Base-by-base conservation (phyloP, 2,888 invertebrate species). In the Cosmia trapezina region DNA sequence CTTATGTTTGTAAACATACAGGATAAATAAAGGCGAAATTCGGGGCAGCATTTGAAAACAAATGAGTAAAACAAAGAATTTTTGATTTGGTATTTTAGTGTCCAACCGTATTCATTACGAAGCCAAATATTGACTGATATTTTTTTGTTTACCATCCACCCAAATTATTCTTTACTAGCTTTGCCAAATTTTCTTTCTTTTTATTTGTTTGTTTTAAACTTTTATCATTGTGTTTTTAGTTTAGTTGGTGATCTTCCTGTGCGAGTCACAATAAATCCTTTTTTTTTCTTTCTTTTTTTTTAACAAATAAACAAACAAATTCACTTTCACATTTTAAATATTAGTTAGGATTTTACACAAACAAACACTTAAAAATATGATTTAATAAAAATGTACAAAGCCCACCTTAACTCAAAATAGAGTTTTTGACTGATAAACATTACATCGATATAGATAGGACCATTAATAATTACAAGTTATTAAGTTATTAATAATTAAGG, bases 11-110 rank as follows among this genome's bases (percentile, higher is more conserved):
- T 41, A 22, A 56, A 12, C 47, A 33, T n/a, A 22, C 47, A 14
- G 22, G 28, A 51, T 49, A 75, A 75, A 75, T 65, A 73, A 53
- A 43, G 11, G 11, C 8, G 5, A 47, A 75, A 49, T 75, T 43
- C 14, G 12, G 17, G 47, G 14, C 56, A 37, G 19, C 9, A n/a
- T 51, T 43, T 11, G 33, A 49, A 47, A 33, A 53, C 22, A 73
- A 43, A 51, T 8, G 53, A 54, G 43, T 41, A 28, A 43, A 62
- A 22, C 1, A 45, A 56, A 45, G 0, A 33, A 9, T 19, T 43
- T 43, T 22, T 33, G 17, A 2, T 51, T 49, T n/a, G 4, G 12
- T 28, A 0, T 71, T 49, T 49, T 12, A 22, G 9, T 17, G 45
- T 11, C 11, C 7, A 33, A 12, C 17, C 0, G 6, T 56, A 12